Conservation (phyloP, 2,113 vertebrate species). For the Phylloscopus whistleri region DNA sequence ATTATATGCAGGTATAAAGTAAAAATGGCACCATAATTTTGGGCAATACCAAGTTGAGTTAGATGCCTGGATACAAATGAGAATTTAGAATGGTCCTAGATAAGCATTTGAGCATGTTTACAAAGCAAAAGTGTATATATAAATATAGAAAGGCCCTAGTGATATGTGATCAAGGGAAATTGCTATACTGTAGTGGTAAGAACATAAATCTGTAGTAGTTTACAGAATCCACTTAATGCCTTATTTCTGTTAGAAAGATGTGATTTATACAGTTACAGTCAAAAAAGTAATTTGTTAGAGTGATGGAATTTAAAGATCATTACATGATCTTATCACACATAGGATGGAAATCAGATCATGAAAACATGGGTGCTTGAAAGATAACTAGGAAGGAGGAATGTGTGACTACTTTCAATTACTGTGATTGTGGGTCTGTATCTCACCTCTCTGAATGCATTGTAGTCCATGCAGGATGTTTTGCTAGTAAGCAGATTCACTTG, state of each 20-base stretch:
- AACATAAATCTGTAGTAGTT: neutral
- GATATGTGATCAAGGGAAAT: neutral
- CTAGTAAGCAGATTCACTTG: neutral
- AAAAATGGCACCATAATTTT: neutral
- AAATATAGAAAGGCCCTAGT: neutral
- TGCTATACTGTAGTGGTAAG: neutral
- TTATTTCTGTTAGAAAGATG: neutral
- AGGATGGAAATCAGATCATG: neutral
- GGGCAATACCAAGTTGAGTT: neutral
- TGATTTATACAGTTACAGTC: neutral
- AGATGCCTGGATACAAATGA: neutral
- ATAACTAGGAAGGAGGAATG: neutral
- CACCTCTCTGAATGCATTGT: neutral
- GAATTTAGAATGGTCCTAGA: neutral
- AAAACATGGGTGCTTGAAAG: neutral
- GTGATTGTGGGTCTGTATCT: neutral
- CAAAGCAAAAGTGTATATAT: neutral
- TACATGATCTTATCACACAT: neutral
- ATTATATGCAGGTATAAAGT: fast-evolving
- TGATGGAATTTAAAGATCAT: neutral
- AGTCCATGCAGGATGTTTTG: neutral
- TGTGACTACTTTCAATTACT: neutral
- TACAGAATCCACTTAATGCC: neutral
- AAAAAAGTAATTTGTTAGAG: neutral
- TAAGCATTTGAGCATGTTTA: neutral